Evolutionary conservation across 2,113 vertebrate genomes (phyloP).

Genomic region (Rhinolophus ferrumequinum): DNA sequence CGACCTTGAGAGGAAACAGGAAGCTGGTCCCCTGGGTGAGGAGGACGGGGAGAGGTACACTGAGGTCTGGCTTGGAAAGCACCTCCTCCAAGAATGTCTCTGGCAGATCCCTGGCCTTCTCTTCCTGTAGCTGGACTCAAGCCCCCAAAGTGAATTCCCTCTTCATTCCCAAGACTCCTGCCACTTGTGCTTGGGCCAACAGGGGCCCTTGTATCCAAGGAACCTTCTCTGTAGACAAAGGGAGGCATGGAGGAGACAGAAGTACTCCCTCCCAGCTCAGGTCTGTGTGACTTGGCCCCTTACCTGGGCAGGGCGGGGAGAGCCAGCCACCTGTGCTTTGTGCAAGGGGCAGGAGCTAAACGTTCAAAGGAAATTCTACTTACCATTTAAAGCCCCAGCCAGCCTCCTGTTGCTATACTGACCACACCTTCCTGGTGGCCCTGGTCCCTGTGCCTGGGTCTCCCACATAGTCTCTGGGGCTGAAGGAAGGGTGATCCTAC

Average conservation of each 20-base stretch:
- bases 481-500: neutral
- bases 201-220: neutral
- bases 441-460: neutral
- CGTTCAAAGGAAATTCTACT: neutral
- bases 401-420: neutral
- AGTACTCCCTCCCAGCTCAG: neutral
- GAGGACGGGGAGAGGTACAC: rapidly evolving
- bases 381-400: rapidly evolving
- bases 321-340: neutral
- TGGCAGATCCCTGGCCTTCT: neutral
- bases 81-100: neutral
- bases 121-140: neutral
- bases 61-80: neutral
- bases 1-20: neutral
- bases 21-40: neutral
- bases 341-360: rapidly evolving
- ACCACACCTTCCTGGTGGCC: neutral
- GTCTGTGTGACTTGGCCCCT: neutral
- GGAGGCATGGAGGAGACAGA: neutral
- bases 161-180: neutral
- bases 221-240: neutral
- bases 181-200: neutral
- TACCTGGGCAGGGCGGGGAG: too few species aligned
- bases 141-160: neutral
- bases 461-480: neutral